Percentiles rank a stretch among this genome's conserved stretches.
Evolutionary conservation across 1,140 invertebrate species (phyloP).

Genomic region (Rhagoletis pomonella): DNA sequence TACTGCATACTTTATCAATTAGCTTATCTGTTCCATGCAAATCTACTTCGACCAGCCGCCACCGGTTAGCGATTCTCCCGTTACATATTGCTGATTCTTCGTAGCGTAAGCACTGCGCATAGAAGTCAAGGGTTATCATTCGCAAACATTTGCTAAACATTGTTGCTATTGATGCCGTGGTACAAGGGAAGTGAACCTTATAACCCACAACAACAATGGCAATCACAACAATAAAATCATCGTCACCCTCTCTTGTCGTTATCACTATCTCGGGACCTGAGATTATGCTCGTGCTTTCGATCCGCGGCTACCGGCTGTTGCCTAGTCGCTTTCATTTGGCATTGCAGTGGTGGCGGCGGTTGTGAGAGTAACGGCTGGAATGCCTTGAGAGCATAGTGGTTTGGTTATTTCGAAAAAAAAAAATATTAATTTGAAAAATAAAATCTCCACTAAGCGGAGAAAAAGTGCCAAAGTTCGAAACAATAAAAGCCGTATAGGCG

Average conservation of each 20-base stretch:
- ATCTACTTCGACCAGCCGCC: not conserved
- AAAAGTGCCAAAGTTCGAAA: not conserved
- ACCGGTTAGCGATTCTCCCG: not conserved
- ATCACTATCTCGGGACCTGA: slow-evolving; percentile 5
- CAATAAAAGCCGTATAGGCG: not conserved
- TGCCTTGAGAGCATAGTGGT: not conserved
- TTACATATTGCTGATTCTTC: not conserved
- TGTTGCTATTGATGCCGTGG: not conserved
- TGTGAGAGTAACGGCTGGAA: slow-evolving; percentile 30
- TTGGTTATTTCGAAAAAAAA: not conserved
- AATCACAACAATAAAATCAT: not conserved
- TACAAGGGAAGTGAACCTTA: not conserved
- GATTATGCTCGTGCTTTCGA: slow-evolving; percentile 5
- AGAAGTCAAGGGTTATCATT: slow-evolving; percentile 16
- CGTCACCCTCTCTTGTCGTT: not conserved
- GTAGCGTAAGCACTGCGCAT: not conserved
- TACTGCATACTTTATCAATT: not conserved
- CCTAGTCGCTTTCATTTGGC: slow-evolving; percentile 23
- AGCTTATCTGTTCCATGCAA: not conserved
- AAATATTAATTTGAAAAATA: not conserved
- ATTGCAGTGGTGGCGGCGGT: not conserved
- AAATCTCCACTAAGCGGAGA: not conserved
- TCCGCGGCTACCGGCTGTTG: not conserved
- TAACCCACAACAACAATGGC: not conserved
- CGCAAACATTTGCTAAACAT: slow-evolving; percentile 45